These are phyloP conservation scores for Channa striata DNA, from an alignment of 2,797 vertebrate species.

Conservation along the genomic window DNA sequence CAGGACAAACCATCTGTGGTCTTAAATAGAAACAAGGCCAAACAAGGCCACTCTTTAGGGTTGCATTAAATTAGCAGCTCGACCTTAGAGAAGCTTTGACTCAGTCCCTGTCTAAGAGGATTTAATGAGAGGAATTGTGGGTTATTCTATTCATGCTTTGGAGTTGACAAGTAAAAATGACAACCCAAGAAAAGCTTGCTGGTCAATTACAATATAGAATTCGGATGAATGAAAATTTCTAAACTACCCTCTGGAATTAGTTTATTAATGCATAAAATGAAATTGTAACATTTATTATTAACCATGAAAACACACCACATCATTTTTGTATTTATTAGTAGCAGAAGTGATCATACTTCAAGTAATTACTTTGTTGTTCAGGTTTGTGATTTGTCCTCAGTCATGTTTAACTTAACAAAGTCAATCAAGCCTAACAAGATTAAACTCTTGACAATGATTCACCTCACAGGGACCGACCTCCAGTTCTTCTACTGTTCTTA, in stretches of 20 bases:
- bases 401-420: slow-evolving; percentile 14
- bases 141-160: not conserved
- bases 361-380: not conserved
- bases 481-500: not conserved
- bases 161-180: not conserved
- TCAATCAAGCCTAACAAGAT: slow-evolving; percentile 39
- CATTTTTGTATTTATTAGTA: no score
- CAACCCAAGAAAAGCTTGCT: not conserved
- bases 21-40: not conserved
- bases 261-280: no score
- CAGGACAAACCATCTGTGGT: not conserved
- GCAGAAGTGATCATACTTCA: not conserved
- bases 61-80: slow-evolving; percentile 17
- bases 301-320: no score
- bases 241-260: no score
- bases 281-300: no score
- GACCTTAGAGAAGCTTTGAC: slow-evolving; percentile 18
- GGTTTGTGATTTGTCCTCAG: not conserved
- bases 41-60: not conserved
- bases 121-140: slow-evolving; percentile 18
- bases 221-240: no score
- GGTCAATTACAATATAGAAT: not conserved
- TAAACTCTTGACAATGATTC: slow-evolving; percentile 7
- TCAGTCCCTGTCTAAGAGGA: slow-evolving; percentile 28
- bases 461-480: slow-evolving; percentile 2